These are phyloP conservation scores for Erythrolamprus reginae DNA, from an alignment of 2,113 vertebrate genomes.

Conservation along the genomic window DNA sequence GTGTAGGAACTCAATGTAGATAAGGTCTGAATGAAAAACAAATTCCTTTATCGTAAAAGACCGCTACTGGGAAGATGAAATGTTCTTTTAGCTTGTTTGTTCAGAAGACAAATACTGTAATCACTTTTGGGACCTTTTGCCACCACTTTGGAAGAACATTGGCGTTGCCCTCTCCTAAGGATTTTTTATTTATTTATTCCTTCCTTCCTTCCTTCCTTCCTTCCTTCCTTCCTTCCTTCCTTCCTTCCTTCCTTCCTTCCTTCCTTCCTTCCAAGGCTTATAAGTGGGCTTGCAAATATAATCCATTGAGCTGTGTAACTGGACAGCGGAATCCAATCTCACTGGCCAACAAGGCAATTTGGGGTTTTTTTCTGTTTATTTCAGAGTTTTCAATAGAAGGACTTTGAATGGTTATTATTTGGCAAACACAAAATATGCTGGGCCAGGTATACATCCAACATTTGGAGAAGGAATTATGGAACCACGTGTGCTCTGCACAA, in stretches of 20 bases:
- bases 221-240: too few relatives aligned
- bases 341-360: background rate
- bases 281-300: background rate
- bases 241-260: too few relatives aligned
- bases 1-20: background rate
- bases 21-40: constrained; percentile 10
- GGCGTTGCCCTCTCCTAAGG: background rate
- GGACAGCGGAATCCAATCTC: background rate
- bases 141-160: background rate
- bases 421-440: too few relatives aligned
- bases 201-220: too few relatives aligned
- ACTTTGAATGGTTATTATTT: background rate
- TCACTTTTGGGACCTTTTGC: constrained; percentile 21
- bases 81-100: constrained; percentile 25
- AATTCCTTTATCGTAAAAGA: constrained; percentile 21
- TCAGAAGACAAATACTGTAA: constrained; percentile 28
- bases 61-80: background rate
- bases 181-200: too few relatives aligned
- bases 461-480: background rate
- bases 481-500: background rate
- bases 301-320: background rate
- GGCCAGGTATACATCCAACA: background rate
- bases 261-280: background rate
- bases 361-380: background rate
- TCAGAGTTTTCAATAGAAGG: background rate